These are phyloP conservation scores for Lasioglossum villosulum DNA, from an alignment of 2,888 invertebrate genomes.

Conservation along the genomic window DNA sequence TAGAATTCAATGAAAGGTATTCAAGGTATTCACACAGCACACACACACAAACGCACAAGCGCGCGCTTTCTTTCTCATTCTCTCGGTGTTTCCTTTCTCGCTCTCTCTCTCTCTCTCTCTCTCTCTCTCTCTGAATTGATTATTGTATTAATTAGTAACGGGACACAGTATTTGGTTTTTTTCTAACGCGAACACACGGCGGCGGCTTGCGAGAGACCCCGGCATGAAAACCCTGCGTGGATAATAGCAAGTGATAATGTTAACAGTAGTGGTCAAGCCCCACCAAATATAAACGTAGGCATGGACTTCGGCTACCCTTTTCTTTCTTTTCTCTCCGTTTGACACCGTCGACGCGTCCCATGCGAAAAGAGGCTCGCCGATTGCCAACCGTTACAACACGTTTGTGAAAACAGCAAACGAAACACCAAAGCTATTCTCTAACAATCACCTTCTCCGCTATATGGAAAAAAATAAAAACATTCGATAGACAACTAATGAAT, in stretches of 20 bases:
- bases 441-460: constrained; percentile 76
- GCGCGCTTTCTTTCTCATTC: constrained; percentile 10
- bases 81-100: not conserved
- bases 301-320: constrained; percentile 52
- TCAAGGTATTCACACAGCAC: too few species aligned
- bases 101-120: constrained; percentile 7
- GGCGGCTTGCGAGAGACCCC: constrained; percentile 13
- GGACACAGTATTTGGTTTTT: constrained; percentile 35
- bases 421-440: constrained; percentile 82
- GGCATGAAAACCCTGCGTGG: constrained; percentile 66
- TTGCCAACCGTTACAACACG: constrained; percentile 76
- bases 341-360: constrained; percentile 31
- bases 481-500: constrained; percentile 76
- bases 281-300: constrained; percentile 69
- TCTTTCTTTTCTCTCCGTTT: not conserved
- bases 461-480: constrained; percentile 66
- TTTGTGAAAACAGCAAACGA: constrained; percentile 81
- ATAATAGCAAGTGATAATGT: constrained; percentile 72
- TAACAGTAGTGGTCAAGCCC: constrained; percentile 70
- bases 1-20: constrained; percentile 33
- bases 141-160: constrained; percentile 46
- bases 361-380: constrained; percentile 62
- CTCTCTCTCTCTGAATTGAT: constrained; percentile 21
- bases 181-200: constrained; percentile 16
- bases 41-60: not conserved